These are phyloP conservation scores for Dermatophagoides farinae DNA, from an alignment of 1,140 invertebrate species.

Conservation along the genomic window DNA sequence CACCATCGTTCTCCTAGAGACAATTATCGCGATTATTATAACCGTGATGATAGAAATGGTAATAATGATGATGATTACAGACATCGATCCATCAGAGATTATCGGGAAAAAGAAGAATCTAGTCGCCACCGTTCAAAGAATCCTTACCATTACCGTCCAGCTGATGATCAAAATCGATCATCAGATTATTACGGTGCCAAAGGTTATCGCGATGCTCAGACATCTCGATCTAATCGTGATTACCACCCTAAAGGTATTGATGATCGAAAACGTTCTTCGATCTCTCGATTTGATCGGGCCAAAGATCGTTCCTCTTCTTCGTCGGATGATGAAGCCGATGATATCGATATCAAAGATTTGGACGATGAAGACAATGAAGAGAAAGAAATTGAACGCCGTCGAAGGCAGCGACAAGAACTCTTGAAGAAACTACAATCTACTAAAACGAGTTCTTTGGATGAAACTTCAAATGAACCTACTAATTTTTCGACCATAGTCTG, in stretches of 20 bases:
- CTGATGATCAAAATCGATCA: not conserved
- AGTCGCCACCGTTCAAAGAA: not conserved
- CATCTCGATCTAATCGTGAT: not conserved
- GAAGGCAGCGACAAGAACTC: conserved; percentile 70
- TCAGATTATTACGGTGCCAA: not conserved
- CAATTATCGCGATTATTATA: not conserved
- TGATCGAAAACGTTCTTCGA: not conserved
- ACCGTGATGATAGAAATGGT: not conserved
- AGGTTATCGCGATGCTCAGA: not conserved
- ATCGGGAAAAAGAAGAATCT: not conserved
- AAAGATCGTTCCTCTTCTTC: not conserved
- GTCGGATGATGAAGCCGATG: conserved; percentile 1
- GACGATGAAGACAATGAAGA: conserved; percentile 65
- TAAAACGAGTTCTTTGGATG: not conserved
- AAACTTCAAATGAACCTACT: not conserved
- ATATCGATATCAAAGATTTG: conserved; percentile 37
- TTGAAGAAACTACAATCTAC: conserved; percentile 40
- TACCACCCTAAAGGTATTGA: not conserved
- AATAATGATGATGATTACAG: not conserved
- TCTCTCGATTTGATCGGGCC: conserved; percentile 12
- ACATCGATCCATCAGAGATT: too few species aligned
- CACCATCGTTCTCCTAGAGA: not conserved
- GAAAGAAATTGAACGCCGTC: conserved; percentile 72
- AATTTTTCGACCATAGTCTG: not conserved
- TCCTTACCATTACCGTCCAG: not conserved